These are phyloP conservation scores for Cyprinella venusta DNA, from an alignment of 2,797 vertebrate species.

Conservation along the genomic window DNA sequence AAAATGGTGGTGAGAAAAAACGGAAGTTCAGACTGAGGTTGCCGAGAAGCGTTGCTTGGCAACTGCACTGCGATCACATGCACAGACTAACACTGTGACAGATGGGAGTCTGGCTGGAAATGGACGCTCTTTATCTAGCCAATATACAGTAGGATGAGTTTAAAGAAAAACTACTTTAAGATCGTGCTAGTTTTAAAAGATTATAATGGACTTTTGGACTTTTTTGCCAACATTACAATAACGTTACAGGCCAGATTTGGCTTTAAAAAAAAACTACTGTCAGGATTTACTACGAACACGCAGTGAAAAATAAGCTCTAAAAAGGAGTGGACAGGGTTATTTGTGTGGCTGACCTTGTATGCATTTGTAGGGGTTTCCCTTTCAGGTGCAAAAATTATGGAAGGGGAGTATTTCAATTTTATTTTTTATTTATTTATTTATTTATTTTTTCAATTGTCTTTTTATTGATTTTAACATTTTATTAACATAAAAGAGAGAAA, in stretches of 20 bases:
- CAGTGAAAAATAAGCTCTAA: no score
- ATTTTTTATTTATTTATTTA: no score
- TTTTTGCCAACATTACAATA: neutral
- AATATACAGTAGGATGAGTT: neutral
- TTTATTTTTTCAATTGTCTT: no score
- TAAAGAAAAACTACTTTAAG: neutral
- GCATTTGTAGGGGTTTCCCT: no score
- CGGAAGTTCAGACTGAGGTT: constrained; percentile 61
- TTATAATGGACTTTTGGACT: neutral
- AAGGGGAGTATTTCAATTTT: no score
- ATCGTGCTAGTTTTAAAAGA: neutral
- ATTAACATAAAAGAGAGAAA: no score
- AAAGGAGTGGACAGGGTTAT: no score
- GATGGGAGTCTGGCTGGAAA: constrained; percentile 37
- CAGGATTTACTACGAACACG: no score
- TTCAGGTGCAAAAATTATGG: no score
- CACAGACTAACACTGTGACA: constrained; percentile 32
- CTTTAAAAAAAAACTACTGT: no score
- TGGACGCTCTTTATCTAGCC: constrained; percentile 30
- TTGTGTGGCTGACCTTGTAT: no score
- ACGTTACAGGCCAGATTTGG: neutral
- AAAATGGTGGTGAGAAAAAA: constrained; percentile 4
- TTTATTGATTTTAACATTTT: no score
- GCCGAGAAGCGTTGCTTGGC: constrained; percentile 45
- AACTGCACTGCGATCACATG: constrained; percentile 48